Percentiles rank a stretch among this genome's conserved stretches.
These are phyloP conservation scores for Brachystomella parvula DNA, from an alignment of 1,140 invertebrate genomes.

Conservation along the genomic window DNA sequence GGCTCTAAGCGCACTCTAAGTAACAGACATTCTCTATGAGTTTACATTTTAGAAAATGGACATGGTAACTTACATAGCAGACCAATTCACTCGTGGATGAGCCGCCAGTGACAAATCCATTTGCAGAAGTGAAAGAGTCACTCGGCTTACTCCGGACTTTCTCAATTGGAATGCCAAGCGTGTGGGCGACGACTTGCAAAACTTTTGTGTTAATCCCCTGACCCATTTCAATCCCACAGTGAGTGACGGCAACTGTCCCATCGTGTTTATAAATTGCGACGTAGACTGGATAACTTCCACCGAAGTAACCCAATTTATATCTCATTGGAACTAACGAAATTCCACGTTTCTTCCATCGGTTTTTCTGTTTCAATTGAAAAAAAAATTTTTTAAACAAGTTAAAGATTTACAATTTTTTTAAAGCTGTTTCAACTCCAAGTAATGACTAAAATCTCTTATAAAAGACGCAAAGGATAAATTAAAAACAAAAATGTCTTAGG, in stretches of 20 bases:
- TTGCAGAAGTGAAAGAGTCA: conserved; percentile 54
- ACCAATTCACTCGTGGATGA: conserved; percentile 62
- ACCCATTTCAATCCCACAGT: conserved; percentile 52
- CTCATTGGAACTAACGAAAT: conserved; percentile 46
- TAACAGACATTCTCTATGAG: conserved; percentile 7
- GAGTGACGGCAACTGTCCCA: conserved; percentile 52
- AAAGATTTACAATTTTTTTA: conserved; percentile 36
- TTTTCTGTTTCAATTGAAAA: conserved; percentile 35
- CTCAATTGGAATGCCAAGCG: conserved; percentile 60
- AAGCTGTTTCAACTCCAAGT: too few species aligned
- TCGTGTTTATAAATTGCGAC: conserved; percentile 54
- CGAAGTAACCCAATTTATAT: conserved; percentile 43
- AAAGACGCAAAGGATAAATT: too few species aligned
- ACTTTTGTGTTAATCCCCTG: conserved; percentile 72
- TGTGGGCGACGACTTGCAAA: conserved; percentile 63
- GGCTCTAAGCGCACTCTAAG: conserved; percentile 7
- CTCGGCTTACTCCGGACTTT: conserved; percentile 59
- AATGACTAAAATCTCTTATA: too few species aligned
- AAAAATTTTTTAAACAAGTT: background rate
- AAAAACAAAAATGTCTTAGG: conserved; percentile 49
- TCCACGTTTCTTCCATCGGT: conserved; percentile 51
- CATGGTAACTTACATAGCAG: conserved; percentile 50
- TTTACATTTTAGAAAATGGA: background rate
- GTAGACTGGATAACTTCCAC: conserved; percentile 42
- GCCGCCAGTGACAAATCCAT: conserved; percentile 57